Percentiles rank a stretch among this genome's conserved stretches.
These are phyloP conservation scores for Huso huso DNA, from an alignment of 2,797 vertebrate species.

Conservation along the genomic window DNA sequence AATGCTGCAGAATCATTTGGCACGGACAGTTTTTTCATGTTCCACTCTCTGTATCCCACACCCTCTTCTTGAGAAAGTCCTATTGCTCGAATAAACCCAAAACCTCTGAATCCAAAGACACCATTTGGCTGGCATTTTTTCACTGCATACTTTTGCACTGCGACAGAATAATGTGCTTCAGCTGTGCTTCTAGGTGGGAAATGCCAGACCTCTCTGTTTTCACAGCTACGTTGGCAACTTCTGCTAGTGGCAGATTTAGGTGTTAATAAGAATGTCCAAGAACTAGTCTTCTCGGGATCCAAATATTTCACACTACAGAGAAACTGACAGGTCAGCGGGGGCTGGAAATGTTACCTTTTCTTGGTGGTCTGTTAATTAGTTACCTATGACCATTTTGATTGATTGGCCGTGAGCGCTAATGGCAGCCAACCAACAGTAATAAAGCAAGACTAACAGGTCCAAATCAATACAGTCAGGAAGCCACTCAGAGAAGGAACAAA, in stretches of 20 bases:
- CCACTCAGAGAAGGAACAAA: neutral
- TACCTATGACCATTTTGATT: constrained; percentile 8
- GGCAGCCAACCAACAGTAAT: constrained; percentile 10
- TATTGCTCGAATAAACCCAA: no score
- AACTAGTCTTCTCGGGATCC: neutral
- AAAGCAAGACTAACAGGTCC: constrained; percentile 1
- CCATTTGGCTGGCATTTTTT: neutral
- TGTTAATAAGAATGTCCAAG: constrained; percentile 2
- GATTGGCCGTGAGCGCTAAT: constrained; percentile 9
- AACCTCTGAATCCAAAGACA: no score
- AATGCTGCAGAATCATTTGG: no score
- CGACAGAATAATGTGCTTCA: neutral
- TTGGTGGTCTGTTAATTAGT: constrained; percentile 6
- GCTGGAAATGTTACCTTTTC: neutral
- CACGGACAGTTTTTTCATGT: no score
- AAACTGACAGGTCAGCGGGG: neutral
- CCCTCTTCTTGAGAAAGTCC: no score
- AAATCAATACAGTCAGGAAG: constrained; percentile 1
- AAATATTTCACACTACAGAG: neutral
- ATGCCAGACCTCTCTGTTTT: neutral
- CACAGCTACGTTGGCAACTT: neutral
- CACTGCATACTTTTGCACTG: neutral
- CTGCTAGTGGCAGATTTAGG: constrained; percentile 3
- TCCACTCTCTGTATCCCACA: no score
- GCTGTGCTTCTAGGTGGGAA: neutral